Evolutionary conservation across 2,888 invertebrate species (phyloP), one percentile per base, ranked within the genome.

Genomic region (Sesia bembeciformis): DNA sequence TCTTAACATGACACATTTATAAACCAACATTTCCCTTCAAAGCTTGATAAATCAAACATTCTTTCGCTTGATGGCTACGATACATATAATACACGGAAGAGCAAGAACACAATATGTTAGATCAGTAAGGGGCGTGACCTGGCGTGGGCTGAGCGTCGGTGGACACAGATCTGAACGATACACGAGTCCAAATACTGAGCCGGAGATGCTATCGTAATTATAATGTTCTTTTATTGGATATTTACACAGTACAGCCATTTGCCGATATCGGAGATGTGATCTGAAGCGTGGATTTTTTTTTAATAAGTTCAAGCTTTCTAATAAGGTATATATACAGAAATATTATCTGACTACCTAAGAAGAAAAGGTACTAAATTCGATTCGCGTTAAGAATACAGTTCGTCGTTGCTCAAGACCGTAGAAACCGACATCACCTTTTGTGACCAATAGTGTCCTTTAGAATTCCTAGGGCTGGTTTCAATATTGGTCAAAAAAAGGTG

Each of bases 191-290:
- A 83, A 84, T 84, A 84, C 78, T 75, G 74, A 76, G 70, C 71
- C 64, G 65, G 69, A 78, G 85, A 87, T 88, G 68, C 64, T 86
- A 88, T 88, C 87, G 67, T 76, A 81, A 84, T 87, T 86, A 86
- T 87, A 84, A 87, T 80, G 84, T 79, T 80, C 73, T 76, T 80
- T 78, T 84, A 85, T 84, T 82, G 81, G 81, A 76, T 86, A 82
- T 86, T 86, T 85, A 86, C 84, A 78, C 74, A 74, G 67, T 69
- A 71, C n/a, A n/a, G 65, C 58, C 67, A 58, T 66, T 65, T 56
- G 46, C 46, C 46, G 46, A 46, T 46, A 46, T 46, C 46, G 23
- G n/a, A 46, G 23, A 56, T 64, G 59, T 58, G 60, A 72, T 70
- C 65, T 66, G 57, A 40, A 42, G 40, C 52, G 41, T 53, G 55